Conservation (phyloP, 2,113 vertebrate species). For the Melanerpes formicivorus region DNA sequence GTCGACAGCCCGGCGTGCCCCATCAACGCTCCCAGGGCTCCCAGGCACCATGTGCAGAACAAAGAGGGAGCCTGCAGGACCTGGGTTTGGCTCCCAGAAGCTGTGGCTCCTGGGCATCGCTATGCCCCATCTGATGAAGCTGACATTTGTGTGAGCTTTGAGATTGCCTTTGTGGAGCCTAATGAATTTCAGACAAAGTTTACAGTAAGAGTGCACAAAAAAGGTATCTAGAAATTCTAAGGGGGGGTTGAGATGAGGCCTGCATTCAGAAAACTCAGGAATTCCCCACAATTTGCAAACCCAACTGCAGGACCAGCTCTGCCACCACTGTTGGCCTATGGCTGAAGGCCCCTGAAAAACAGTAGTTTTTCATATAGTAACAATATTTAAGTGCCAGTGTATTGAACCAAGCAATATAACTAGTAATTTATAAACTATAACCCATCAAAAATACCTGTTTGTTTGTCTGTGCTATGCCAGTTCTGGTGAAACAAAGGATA, state of each 20-base stretch:
- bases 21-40: not conserved
- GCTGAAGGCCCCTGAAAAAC: not conserved
- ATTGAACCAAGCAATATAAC: not conserved
- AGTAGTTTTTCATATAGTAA: not conserved
- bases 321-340: not conserved
- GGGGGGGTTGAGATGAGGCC: not conserved
- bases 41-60: not conserved
- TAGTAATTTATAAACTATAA: not conserved
- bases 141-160: not conserved
- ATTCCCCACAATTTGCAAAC: not conserved
- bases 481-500: not conserved
- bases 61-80: conserved; percentile 27
- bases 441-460: not conserved
- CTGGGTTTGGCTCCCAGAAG: conserved; percentile 25
- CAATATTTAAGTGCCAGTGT: not conserved
- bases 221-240: not conserved
- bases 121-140: rapidly evolving
- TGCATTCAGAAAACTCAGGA: not conserved
- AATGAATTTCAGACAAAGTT: not conserved
- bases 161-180: not conserved
- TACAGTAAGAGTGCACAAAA: not conserved
- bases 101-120: not conserved
- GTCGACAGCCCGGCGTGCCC: not conserved
- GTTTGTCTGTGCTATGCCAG: not conserved
- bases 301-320: not conserved